phyloP scores from a whole-genome alignment of 2,888 invertebrate species.

The Sminthurides aquaticus region DNA sequence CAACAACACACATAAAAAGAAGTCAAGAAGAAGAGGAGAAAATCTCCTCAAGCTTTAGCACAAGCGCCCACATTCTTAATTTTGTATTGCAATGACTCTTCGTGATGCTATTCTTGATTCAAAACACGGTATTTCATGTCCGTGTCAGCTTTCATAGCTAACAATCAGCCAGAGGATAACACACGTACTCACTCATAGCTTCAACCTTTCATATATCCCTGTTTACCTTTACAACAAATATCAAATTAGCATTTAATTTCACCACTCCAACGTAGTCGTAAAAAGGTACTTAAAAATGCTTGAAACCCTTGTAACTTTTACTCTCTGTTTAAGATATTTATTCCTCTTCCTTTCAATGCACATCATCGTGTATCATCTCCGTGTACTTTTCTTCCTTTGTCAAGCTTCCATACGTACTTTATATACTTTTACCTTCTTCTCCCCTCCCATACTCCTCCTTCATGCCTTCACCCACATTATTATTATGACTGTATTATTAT shows the following conservation, averaged over 20 bases:
- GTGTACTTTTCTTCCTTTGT: background rate
- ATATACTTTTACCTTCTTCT: background rate
- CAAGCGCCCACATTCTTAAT: background rate
- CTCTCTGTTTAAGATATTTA: background rate
- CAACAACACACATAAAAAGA: no score
- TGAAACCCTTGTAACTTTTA: background rate
- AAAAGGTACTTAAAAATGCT: background rate
- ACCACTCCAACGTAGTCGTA: background rate
- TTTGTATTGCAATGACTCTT: background rate
- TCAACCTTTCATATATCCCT: background rate
- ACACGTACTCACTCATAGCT: background rate
- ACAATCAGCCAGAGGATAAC: background rate
- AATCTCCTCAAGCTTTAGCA: background rate
- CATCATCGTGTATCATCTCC: background rate
- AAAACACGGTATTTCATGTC: background rate
- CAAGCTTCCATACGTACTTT: background rate
- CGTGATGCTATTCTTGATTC: background rate
- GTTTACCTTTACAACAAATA: background rate
- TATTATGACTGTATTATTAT: background rate
- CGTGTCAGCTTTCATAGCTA: background rate
- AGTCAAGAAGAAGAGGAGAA: no score
- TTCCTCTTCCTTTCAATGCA: background rate
- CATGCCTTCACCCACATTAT: background rate
- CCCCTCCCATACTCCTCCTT: background rate
- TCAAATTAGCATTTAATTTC: background rate